These are phyloP conservation scores for Neogobius melanostomus DNA, from an alignment of 2,113 vertebrate genomes.

Conservation along the genomic window DNA sequence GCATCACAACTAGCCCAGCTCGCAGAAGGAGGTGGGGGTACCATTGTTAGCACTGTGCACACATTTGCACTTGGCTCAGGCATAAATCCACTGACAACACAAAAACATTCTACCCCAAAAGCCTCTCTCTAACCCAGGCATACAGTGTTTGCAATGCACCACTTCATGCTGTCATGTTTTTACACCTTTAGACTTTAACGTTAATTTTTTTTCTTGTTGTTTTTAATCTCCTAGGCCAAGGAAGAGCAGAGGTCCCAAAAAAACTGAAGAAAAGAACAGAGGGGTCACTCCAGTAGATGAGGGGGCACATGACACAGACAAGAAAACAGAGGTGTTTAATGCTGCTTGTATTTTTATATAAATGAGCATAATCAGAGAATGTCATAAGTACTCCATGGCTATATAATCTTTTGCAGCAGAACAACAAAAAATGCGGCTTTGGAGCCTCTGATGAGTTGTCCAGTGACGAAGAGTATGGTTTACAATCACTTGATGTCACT, in stretches of 20 bases:
- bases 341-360: background rate
- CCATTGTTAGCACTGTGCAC: slow-evolving; percentile 42
- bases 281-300: slow-evolving; percentile 49
- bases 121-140: background rate
- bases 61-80: slow-evolving; percentile 23
- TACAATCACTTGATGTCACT: slow-evolving; percentile 12
- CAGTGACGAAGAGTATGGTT: slow-evolving; percentile 86
- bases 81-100: slow-evolving; percentile 13
- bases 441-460: slow-evolving; percentile 88
- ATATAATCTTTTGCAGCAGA: slow-evolving; percentile 60
- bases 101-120: slow-evolving; percentile 1
- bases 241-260: slow-evolving; percentile 70
- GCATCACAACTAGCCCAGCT: slow-evolving; percentile 75
- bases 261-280: slow-evolving; percentile 52
- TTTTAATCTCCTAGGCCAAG: slow-evolving; percentile 61
- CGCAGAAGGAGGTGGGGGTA: slow-evolving; percentile 84
- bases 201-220: background rate
- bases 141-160: background rate
- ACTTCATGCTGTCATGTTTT: background rate
- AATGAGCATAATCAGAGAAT: background rate
- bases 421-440: slow-evolving; percentile 56
- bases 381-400: background rate
- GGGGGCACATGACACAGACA: slow-evolving; percentile 45
- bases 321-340: slow-evolving; percentile 57
- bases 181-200: background rate